Base-by-base conservation (phyloP, 2,888 invertebrate genomes). In the Onchidella celtica region DNA sequence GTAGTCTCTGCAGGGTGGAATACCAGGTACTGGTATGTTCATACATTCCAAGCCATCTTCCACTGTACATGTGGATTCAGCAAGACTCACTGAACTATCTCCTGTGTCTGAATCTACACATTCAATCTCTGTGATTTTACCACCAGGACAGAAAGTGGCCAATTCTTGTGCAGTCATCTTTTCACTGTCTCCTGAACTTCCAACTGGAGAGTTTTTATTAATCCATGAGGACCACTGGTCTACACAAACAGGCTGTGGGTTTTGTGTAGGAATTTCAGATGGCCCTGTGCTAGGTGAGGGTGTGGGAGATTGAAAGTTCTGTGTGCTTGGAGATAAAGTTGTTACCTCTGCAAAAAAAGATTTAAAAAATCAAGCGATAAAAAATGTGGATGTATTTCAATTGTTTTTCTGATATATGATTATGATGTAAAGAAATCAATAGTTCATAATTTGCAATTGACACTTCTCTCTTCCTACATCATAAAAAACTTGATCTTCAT, bases 1-100 rank as follows among this genome's bases (percentile, higher is more conserved):
- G 79, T 90, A 90, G 81, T 90, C 88, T 27, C 84, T 82, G 78
- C 90, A 90, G 1, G 80, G 78, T 2, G 79, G 81, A 27, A 82
- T 74, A 11, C 81, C 84, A 29, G 24, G 17, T 57, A 88, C 86
- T 38, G 89, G 88, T 3, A 69, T 81, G 40, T 88, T 88, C n/a
- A 82, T 81, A 91, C 97, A 97, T 2, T 95, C 92, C 0, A 97
- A 94, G 0, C 97, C 97, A 17, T 94, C 94, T 87, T 96, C 95
- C 82, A 97, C 91, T 40, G 88, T 85, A 79, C 92, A 92, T 3
- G 84, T 85, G 11, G 84, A 74, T 1, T 86, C 87, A 34, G 90
- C 87, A 24, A 89, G 87, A 40, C 89, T 87, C 27, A 85, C 83
- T 68, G 83, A 85, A 65, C 84, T 83, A 9, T 85, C 84, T 9